Percentiles rank a stretch among this genome's conserved stretches.
Evolutionary conservation across 1,140 invertebrate genomes (phyloP).

Genomic region (Aethina tumida): DNA sequence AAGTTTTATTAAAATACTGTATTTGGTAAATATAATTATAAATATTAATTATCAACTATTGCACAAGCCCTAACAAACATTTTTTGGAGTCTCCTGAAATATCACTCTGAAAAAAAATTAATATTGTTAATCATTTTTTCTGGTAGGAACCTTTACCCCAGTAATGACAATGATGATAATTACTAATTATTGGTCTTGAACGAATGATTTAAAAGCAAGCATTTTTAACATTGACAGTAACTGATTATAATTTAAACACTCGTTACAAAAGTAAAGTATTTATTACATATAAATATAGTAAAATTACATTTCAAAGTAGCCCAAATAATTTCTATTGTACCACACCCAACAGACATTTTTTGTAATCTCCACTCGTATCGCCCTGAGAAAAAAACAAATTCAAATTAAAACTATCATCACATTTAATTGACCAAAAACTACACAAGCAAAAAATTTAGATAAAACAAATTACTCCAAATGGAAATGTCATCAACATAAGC

Average conservation of each 20-base stretch:
- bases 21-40: no score
- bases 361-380: constrained; percentile 50
- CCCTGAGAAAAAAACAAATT: constrained; percentile 33
- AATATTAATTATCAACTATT: no score
- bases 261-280: background rate
- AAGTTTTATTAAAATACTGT: no score
- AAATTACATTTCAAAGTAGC: background rate
- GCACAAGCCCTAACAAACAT: constrained; percentile 65
- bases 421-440: background rate
- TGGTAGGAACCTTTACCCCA: background rate
- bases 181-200: background rate
- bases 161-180: background rate
- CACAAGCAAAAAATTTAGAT: background rate
- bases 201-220: background rate
- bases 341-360: constrained; percentile 41
- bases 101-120: constrained; percentile 55
- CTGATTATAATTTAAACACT: background rate
- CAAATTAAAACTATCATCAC: background rate
- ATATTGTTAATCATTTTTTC: background rate
- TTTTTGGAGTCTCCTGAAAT: constrained; percentile 82
- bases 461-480: no score
- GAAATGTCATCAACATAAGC: no score
- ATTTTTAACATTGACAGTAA: background rate
- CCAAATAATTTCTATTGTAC: constrained; percentile 20
- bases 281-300: background rate